A percentile compares a stretch with the other conserved stretches of the same genome.
Evolutionary conservation across 1,140 invertebrate genomes (phyloP).

Genomic region (Macrotrachela quadricornifera): DNA sequence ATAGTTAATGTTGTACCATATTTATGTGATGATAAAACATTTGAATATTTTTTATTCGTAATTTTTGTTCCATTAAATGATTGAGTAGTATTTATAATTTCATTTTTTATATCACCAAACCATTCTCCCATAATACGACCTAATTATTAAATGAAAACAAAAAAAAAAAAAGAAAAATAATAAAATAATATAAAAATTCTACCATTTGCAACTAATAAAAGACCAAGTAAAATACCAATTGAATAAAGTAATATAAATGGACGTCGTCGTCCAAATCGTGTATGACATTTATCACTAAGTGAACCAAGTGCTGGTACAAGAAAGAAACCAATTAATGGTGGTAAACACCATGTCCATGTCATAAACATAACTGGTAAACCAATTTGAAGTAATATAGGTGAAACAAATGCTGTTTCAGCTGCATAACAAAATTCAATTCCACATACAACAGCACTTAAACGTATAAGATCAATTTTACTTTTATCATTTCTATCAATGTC

Average conservation of each 20-base stretch:
- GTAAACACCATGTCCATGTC: constrained; percentile 82
- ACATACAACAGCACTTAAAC: constrained; percentile 76
- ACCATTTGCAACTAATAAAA: constrained; percentile 14
- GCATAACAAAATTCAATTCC: constrained; percentile 92
- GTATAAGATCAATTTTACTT: constrained; percentile 52
- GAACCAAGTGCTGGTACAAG: constrained; percentile 73
- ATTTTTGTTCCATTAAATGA: no score
- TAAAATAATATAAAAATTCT: not conserved
- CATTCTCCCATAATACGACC: not conserved
- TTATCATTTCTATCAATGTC: constrained; percentile 38
- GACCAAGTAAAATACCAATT: constrained; percentile 49
- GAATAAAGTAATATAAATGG: constrained; percentile 74
- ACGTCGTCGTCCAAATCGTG: constrained; percentile 53
- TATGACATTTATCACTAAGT: constrained; percentile 62
- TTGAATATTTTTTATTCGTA: not conserved
- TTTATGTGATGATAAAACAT: constrained; percentile 35
- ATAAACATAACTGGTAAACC: constrained; percentile 70
- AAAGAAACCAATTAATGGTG: constrained; percentile 63
- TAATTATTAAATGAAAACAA: not conserved
- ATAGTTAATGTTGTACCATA: constrained; percentile 50
- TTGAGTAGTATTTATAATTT: not conserved
- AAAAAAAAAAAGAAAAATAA: not conserved
- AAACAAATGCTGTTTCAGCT: constrained; percentile 85
- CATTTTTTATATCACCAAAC: not conserved
- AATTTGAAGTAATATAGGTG: constrained; percentile 71